These are phyloP conservation scores for Enteromius viviparus DNA, from an alignment of 2,797 vertebrate genomes.

Conservation along the genomic window DNA sequence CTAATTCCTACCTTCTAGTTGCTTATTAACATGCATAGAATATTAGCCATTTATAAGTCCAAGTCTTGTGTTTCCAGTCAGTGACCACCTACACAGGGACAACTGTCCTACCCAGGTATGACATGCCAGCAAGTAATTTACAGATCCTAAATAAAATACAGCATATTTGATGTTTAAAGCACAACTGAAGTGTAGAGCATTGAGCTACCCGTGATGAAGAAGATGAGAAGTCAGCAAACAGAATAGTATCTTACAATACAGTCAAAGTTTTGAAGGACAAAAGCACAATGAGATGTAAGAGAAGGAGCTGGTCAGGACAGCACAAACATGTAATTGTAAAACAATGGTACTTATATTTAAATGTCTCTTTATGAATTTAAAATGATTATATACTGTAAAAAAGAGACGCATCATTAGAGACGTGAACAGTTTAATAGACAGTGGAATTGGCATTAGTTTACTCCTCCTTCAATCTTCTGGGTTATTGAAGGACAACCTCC, in stretches of 20 bases:
- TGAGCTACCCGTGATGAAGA: not conserved
- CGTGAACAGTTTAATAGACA: slow-evolving; percentile 16
- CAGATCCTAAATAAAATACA: not conserved
- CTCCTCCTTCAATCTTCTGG: slow-evolving; percentile 1
- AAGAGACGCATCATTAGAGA: slow-evolving; percentile 4
- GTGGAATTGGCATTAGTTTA: not conserved
- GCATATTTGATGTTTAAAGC: not conserved
- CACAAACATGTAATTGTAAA: not conserved
- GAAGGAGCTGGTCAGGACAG: not conserved
- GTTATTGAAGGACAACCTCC: slow-evolving; percentile 27
- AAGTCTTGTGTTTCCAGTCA: not conserved
- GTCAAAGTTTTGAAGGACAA: not conserved
- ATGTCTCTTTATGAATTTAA: not conserved
- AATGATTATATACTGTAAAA: not conserved
- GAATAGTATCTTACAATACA: not conserved
- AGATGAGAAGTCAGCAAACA: not conserved
- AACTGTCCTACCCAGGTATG: not conserved
- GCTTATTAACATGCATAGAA: too few species aligned
- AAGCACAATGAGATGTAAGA: not conserved
- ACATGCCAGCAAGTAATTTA: not conserved
- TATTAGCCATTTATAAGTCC: not conserved
- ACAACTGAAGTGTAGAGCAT: not conserved
- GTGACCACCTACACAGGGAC: not conserved
- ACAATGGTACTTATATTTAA: not conserved
- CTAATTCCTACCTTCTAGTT: too few species aligned